phyloP scores from a whole-genome alignment of 2,113 vertebrate genomes.

The Sus scrofa region T2T-Sscrofa CM000812.6:9366001-9366500 shows the following conservation, averaged over 20 bases:
- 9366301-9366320: background rate
- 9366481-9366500: background rate
- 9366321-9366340: background rate
- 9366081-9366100: background rate
- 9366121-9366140: background rate
- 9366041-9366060: background rate
- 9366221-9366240: background rate
- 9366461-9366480: background rate
- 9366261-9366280: background rate
- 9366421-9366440: background rate
- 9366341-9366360: background rate
- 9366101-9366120: background rate
- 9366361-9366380: background rate
- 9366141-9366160: no score
- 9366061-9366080: background rate
- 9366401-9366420: background rate
- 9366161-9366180: background rate
- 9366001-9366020: background rate
- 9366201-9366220: background rate
- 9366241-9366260: background rate
- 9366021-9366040: background rate
- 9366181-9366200: background rate
- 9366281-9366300: background rate
- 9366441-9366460: background rate
- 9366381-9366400: rapidly evolving